phyloP scores from a whole-genome alignment of 2,888 invertebrate species.

The Melolontha melolontha region DNA sequence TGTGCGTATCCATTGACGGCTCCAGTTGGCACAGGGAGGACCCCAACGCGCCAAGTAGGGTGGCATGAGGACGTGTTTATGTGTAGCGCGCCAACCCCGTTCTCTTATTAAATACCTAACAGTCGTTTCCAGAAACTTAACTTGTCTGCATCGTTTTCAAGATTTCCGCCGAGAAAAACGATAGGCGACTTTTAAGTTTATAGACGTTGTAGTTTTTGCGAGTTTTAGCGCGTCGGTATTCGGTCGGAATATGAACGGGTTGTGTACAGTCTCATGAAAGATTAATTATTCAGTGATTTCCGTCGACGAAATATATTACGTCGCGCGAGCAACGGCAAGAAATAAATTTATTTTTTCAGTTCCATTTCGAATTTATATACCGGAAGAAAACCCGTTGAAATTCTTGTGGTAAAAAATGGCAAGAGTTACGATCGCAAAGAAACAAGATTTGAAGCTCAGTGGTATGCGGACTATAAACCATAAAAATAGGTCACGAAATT shows the following conservation, averaged over 20 bases:
- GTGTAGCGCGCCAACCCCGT: slow-evolving; percentile 51
- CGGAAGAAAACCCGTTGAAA: slow-evolving; percentile 23
- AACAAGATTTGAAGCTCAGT: slow-evolving; percentile 49
- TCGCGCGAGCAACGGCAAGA: not conserved
- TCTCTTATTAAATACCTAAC: slow-evolving; percentile 35
- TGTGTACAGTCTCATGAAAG: no score
- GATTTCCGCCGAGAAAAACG: not conserved
- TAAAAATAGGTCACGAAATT: slow-evolving; percentile 52
- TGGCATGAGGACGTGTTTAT: slow-evolving; percentile 52
- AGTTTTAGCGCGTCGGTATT: not conserved
- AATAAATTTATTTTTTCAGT: not conserved
- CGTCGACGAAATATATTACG: no score
- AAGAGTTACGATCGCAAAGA: slow-evolving; percentile 44
- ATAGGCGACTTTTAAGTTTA: not conserved
- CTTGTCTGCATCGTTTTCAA: slow-evolving; percentile 7
- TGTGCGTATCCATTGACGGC: slow-evolving; percentile 58
- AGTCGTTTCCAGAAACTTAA: slow-evolving; percentile 34
- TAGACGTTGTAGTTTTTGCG: not conserved
- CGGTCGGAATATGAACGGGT: no score
- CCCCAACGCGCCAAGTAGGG: slow-evolving; percentile 60
- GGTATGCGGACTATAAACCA: slow-evolving; percentile 47
- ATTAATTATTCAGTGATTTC: no score
- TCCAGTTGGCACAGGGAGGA: slow-evolving; percentile 62
- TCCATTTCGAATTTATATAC: not conserved
- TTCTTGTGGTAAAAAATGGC: slow-evolving; percentile 16